These are phyloP conservation scores for Eulemur albifrons DNA, from an alignment of 2,797 vertebrate genomes.

Conservation along the genomic window DNA sequence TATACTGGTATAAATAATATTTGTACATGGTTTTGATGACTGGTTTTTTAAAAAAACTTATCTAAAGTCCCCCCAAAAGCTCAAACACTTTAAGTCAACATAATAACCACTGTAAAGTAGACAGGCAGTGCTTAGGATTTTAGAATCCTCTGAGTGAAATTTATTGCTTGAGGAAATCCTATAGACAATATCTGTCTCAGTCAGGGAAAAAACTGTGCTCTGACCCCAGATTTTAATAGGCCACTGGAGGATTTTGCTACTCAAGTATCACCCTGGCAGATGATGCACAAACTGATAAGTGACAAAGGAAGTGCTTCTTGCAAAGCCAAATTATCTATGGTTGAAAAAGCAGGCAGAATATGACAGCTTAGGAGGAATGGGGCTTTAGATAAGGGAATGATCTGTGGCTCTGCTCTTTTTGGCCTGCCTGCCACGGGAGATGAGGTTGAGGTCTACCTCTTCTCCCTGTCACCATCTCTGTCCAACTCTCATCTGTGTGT, in stretches of 20 bases:
- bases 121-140: not conserved
- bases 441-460: not conserved
- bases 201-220: not conserved
- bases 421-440: not conserved
- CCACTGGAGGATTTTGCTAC: slow-evolving; percentile 11
- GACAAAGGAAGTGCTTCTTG: slow-evolving; percentile 5
- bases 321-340: slow-evolving; percentile 13
- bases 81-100: not conserved
- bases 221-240: slow-evolving; percentile 28
- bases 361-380: not conserved
- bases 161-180: not conserved
- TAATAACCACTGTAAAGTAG: not conserved
- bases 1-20: not conserved
- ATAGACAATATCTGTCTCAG: not conserved
- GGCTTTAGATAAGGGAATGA: slow-evolving; percentile 20
- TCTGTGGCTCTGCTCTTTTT: not conserved
- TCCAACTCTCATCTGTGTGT: not conserved
- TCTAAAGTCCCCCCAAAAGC: not conserved
- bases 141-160: slow-evolving; percentile 10
- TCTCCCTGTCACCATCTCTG: not conserved
- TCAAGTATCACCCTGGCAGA: not conserved
- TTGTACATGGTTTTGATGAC: not conserved
- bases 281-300: slow-evolving; percentile 37
- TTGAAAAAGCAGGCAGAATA: not conserved
- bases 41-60: not conserved